Percentiles rank a stretch among this genome's conserved stretches.
Conservation (phyloP, 2,113 vertebrate genomes). For the Nipponia nippon region DNA sequence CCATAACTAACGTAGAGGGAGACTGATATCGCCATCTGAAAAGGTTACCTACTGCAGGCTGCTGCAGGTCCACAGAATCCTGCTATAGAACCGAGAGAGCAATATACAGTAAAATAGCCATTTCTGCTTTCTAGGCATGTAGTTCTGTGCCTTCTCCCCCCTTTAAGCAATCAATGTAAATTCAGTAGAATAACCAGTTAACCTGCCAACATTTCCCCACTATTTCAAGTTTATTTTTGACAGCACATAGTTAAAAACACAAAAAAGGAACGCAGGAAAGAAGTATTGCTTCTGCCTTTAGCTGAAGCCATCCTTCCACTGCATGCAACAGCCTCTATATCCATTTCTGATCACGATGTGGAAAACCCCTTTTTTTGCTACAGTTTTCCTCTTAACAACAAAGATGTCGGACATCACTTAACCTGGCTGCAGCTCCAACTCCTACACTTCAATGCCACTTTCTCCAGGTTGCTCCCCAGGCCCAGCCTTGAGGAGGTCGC, state of each 20-base stretch:
- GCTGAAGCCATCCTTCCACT: not conserved
- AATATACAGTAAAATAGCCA: not conserved
- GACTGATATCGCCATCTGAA: not conserved
- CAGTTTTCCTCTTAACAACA: not conserved
- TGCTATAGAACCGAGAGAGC: not conserved
- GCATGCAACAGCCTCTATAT: not conserved
- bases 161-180: not conserved
- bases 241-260: not conserved
- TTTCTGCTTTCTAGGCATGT: not conserved
- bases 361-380: not conserved
- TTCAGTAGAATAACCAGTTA: not conserved
- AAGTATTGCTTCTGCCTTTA: not conserved
- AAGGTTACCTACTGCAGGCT: not conserved
- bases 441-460: not conserved
- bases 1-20: not conserved
- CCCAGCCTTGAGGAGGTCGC: accelerated
- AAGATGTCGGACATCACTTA: not conserved
- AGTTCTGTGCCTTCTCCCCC: no score
- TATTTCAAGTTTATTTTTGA: not conserved
- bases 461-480: not conserved
- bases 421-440: not conserved
- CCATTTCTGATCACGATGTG: not conserved
- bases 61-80: not conserved
- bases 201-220: not conserved
- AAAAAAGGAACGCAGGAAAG: not conserved